A percentile compares a stretch with the other conserved stretches of the same genome.
Evolutionary conservation across 92 coral and sea anemone species (phyloP).

Genomic region (Parazoanthus swiftii): DNA sequence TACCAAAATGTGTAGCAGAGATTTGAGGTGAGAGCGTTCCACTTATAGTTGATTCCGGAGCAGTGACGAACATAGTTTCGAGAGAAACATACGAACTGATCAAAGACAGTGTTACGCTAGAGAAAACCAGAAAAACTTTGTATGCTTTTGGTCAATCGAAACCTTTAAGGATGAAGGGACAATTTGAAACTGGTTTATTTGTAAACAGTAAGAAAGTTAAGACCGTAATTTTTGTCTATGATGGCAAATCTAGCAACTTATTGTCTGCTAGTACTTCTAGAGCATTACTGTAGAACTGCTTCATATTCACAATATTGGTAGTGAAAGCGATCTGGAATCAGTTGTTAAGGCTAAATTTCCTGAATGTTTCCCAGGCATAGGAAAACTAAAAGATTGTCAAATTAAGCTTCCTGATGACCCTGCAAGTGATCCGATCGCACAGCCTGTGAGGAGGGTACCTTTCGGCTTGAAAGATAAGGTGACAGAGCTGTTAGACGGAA

Average conservation of each 20-base stretch:
- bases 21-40: background rate
- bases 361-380: conserved; percentile 26
- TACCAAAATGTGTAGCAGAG: conserved; percentile 22
- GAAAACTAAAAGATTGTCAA: conserved; percentile 34
- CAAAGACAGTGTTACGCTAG: conserved; percentile 17
- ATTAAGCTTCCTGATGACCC: conserved; percentile 42
- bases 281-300: background rate
- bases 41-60: conserved; percentile 39
- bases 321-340: conserved; percentile 4
- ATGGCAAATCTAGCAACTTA: conserved; percentile 23
- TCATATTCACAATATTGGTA: background rate
- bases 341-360: conserved; percentile 36
- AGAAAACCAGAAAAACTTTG: no score
- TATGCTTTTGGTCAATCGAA: no score
- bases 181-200: conserved; percentile 11
- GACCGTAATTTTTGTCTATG: conserved; percentile 7
- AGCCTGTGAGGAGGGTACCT: conserved; percentile 43
- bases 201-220: conserved; percentile 5
- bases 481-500: conserved; percentile 17
- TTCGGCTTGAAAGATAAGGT: conserved; percentile 47
- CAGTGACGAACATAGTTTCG: conserved; percentile 32
- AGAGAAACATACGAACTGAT: conserved; percentile 20
- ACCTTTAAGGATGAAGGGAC: background rate
- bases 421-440: conserved; percentile 34
- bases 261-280: conserved; percentile 17